phyloP scores from a whole-genome alignment of 1,140 invertebrate species.

The Hypsibius dujardini region DNA sequence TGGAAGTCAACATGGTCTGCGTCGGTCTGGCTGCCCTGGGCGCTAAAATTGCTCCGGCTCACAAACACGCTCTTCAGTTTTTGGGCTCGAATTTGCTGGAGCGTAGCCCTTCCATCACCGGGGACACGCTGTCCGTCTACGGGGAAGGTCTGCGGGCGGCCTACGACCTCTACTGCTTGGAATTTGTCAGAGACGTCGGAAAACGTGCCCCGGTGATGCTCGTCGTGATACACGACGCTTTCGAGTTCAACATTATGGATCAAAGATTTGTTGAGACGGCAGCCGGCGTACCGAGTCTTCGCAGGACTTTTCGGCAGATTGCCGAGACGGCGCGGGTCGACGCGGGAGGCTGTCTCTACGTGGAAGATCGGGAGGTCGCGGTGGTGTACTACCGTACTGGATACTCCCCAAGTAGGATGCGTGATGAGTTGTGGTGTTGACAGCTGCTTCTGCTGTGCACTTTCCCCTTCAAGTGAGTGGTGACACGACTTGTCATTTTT shows the following conservation, averaged over 20 bases:
- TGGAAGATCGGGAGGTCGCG: slow-evolving; percentile 48
- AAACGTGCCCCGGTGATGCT: background rate
- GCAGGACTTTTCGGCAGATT: background rate
- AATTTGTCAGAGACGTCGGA: background rate
- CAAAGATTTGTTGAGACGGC: background rate
- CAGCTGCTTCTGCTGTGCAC: no score
- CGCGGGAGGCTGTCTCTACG: background rate
- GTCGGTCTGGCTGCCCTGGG: background rate
- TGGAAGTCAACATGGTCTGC: background rate
- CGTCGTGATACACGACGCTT: background rate
- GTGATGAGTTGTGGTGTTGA: no score
- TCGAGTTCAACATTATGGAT: slow-evolving; percentile 1
- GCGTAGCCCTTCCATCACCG: background rate
- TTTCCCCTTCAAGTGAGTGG: no score
- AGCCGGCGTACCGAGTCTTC: background rate
- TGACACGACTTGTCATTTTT: no score
- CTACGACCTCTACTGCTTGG: background rate
- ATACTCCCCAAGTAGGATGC: no score
- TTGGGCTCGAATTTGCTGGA: background rate
- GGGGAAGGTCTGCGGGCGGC: background rate
- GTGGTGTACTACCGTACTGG: slow-evolving; percentile 83
- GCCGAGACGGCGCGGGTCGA: background rate
- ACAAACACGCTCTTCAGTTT: background rate
- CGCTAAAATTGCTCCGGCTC: background rate
- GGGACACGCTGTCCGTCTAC: background rate